Conservation (phyloP, 2,113 vertebrate genomes). For the Sprattus sprattus region DNA sequence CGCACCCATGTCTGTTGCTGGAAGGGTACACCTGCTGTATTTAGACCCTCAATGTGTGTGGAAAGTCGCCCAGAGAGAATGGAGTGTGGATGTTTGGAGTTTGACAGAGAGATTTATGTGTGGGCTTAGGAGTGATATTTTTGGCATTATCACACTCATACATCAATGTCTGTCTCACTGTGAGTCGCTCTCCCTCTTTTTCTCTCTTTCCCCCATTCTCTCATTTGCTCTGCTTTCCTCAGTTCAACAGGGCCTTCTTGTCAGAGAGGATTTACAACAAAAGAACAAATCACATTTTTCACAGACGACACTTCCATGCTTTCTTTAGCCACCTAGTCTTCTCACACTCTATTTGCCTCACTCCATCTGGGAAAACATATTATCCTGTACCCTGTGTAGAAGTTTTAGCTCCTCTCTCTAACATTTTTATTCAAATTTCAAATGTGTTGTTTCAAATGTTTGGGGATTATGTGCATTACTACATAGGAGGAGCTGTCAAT, state of each 20-base stretch:
- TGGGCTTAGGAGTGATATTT: slow-evolving; percentile 15
- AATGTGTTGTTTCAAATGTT: neutral
- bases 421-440: neutral
- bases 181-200: neutral
- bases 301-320: neutral
- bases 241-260: neutral
- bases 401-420: neutral
- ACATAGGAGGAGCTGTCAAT: neutral
- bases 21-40: neutral
- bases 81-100: neutral
- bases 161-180: neutral
- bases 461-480: neutral
- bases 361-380: neutral
- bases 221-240: neutral
- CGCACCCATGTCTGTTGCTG: neutral
- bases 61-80: neutral
- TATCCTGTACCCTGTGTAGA: neutral
- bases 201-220: neutral
- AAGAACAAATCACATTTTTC: neutral
- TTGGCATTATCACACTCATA: slow-evolving; percentile 14
- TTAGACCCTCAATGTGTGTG: neutral
- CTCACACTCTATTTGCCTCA: neutral
- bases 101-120: slow-evolving; percentile 12
- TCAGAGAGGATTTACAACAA: neutral
- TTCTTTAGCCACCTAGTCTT: neutral